These are phyloP conservation scores for Geococcyx californianus DNA, from an alignment of 2,113 vertebrate species.

Conservation along the genomic window DNA sequence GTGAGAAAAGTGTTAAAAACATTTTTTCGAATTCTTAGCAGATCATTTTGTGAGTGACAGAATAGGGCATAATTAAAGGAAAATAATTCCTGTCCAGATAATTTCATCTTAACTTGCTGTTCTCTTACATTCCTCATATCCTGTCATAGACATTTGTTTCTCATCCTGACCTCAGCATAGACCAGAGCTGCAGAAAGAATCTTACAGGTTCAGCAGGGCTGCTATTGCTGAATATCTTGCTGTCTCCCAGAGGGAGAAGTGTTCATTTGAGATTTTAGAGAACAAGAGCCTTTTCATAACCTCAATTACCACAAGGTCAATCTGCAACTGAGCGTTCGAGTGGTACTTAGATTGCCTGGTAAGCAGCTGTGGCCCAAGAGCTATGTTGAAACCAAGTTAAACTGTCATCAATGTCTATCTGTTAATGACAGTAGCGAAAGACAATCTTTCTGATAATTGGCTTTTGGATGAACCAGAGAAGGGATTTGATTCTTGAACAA, in stretches of 20 bases:
- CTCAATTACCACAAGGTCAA: conserved; percentile 76
- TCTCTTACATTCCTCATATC: background rate
- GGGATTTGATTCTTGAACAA: conserved; percentile 60
- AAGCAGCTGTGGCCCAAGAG: conserved; percentile 64
- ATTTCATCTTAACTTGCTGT: background rate
- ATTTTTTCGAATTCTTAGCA: background rate
- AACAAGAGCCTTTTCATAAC: conserved; percentile 81
- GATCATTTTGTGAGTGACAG: background rate
- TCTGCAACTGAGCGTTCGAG: conserved; percentile 32
- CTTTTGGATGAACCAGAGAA: conserved; percentile 51
- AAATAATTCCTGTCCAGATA: background rate
- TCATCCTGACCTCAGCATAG: conserved; percentile 35
- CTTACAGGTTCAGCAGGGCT: conserved; percentile 9
- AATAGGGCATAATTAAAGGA: background rate
- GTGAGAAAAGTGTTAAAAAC: conserved; percentile 5
- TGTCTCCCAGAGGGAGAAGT: conserved; percentile 47
- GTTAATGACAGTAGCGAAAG: conserved; percentile 35
- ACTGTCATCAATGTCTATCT: conserved; percentile 45
- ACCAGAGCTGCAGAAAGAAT: background rate
- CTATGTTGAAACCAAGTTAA: conserved; percentile 53
- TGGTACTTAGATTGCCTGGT: conserved; percentile 57
- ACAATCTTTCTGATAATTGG: conserved; percentile 70
- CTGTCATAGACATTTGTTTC: conserved; percentile 24
- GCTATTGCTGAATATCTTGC: conserved; percentile 30
- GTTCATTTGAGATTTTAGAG: conserved; percentile 69